Evolutionary conservation across 2,113 vertebrate genomes (phyloP).

Genomic region (Pteruthius melanotis): DNA sequence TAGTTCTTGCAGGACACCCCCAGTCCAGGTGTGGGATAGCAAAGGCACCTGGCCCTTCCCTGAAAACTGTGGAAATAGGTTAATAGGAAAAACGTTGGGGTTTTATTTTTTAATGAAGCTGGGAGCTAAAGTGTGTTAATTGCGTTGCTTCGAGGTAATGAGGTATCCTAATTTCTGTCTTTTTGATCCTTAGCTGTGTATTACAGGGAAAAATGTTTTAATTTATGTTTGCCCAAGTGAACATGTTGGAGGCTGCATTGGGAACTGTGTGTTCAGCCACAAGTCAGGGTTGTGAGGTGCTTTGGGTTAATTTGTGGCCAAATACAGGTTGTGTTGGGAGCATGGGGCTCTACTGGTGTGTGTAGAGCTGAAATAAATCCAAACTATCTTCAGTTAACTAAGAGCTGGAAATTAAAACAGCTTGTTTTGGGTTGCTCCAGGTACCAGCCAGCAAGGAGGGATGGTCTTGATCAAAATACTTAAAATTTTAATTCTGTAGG

Average conservation of each 20-base stretch:
- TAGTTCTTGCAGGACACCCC: neutral
- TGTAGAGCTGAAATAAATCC: neutral
- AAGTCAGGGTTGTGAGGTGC: neutral
- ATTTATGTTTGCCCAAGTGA: neutral
- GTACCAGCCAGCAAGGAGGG: neutral
- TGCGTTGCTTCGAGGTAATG: neutral
- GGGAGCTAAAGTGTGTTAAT: conserved; percentile 16
- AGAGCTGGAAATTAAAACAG: neutral
- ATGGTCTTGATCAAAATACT: neutral
- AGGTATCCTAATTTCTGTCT: neutral
- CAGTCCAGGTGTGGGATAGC: fast-evolving
- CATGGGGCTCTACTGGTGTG: fast-evolving
- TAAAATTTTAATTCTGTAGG: neutral
- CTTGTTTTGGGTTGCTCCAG: neutral
- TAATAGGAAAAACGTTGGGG: neutral
- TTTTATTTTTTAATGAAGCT: neutral
- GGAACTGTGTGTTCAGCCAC: neutral
- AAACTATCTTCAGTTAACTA: neutral
- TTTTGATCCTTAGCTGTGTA: neutral
- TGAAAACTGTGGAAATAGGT: conserved; percentile 36
- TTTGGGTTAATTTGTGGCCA: fast-evolving
- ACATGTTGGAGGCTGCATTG: neutral
- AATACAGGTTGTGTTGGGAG: neutral
- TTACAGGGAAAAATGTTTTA: neutral
- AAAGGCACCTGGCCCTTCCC: neutral